Base-by-base conservation (phyloP, 1,140 invertebrate genomes). In the Nasonia giraulti region DNA sequence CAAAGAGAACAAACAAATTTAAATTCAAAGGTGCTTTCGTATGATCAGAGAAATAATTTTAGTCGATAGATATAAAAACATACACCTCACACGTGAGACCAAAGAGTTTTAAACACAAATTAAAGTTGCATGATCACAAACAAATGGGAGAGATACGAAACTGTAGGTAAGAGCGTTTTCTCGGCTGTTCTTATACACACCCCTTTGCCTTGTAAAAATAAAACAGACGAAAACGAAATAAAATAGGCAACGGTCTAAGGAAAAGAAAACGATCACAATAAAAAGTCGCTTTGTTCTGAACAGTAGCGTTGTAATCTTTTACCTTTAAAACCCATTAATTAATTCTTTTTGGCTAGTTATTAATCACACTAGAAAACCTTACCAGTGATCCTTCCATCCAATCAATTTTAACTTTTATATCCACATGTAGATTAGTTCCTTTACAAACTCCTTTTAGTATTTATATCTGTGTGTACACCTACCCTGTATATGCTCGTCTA, bases 1-100 rank as follows among this genome's bases (percentile, higher is more conserved):
- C 11, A 20, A 8, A 47, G 37, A 76, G 7, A 23, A 44, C 14
- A 75, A 76, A 44, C n/a, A n/a, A 44, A 40, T 75, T 40, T 2
- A 44, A 50, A 12, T 50, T 4, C 10, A 31, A 33, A 78, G 23
- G 76, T 78, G 76, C 76, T 78, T 78, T 50, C 74, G 17, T 62
- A 20, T 33, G 10, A 31, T 37, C 50, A 78, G 50, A 80, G 62
- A 80, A 80, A 40, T 68, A 80, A 80, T 68, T 80, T 80, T 80
- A 80, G 78, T 80, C 78, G 78, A 80, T 44, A 80, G 55, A 68
- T 20, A 10, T 77, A 50, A 20, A n/a, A 10, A 47, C 7, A 50
- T 17, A 47, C 47, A 62, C 55, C 17, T 62, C 14, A 62, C 20
- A 62, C 17, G 17, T 62, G 17, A 55, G 23, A 69, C 23, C n/a